Base-by-base conservation (phyloP, 2,888 invertebrate genomes). In the Lamellibrachia satsuma region DNA sequence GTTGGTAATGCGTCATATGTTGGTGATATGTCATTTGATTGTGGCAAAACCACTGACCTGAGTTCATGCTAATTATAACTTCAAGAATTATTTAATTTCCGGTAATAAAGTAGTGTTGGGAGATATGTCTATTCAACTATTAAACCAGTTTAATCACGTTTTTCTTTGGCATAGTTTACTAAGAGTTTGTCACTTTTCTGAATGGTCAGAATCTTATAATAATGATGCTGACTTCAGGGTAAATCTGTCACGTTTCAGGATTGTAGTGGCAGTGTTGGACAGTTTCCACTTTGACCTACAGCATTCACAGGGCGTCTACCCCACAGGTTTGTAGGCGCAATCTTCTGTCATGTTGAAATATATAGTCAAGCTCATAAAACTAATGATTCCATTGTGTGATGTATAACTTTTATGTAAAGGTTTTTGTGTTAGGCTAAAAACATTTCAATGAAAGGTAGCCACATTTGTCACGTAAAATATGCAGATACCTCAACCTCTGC, bases 271-370 rank as follows among this genome's bases (percentile, higher is more conserved):
- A 0, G 98, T 99, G 93, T 97, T 99, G 94, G 98, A 99, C 96
- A 97, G 98, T 0, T 99, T 99, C 95, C 99, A 99, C 97, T 99
- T 98, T 96, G 98, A 99, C 97, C 97, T 99, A 92, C 91, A 91
- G 11, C 51, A 52, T 52, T 52, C 91, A 27, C 52, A 52, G 91
- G 91, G 91, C 11, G 52, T 91, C 91, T 52, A 22, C 75, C 75
- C 75, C 75, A 11, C 75, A 75, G 75, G 75, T 75, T 15, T 22
- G 75, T 75, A 11, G 75, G n/a, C 57, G 2, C n/a, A n/a, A n/a
- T 57, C 22, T 75, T 75, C 75, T 75, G 22, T 75, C 6, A 6
- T 75, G 22, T 75, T n/a, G n/a, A 22, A 75, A 39, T 22, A 75
- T 57, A 15, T 57, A 15, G 15, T 57, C 57, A 11, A 57, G 57